A percentile compares a stretch with the other conserved stretches of the same genome.
phyloP scores from a whole-genome alignment of 2,888 invertebrate species.

The Erebia aethiops region DNA sequence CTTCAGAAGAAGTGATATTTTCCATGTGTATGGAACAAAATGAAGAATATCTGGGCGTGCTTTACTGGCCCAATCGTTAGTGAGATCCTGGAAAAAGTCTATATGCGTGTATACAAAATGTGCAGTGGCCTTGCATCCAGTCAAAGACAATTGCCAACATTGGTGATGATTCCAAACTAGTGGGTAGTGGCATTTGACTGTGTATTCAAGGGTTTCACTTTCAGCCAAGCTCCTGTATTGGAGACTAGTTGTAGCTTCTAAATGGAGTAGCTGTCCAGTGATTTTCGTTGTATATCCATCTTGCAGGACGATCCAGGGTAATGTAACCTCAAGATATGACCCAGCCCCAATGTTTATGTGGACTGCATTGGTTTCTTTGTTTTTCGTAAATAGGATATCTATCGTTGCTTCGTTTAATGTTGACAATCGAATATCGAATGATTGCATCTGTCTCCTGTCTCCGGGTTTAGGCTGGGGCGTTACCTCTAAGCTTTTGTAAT shows the following conservation, averaged over 20 bases:
- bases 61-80: constrained; percentile 98
- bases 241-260: constrained; percentile 97
- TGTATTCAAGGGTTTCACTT: constrained; percentile 97
- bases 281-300: constrained; percentile 95
- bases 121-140: constrained; percentile 96
- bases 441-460: constrained; percentile 93
- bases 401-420: constrained; percentile 96
- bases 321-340: constrained; percentile 97
- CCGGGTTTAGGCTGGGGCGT: constrained; percentile 93
- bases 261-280: constrained; percentile 95
- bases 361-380: constrained; percentile 96
- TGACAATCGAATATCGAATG: constrained; percentile 95
- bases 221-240: constrained; percentile 96
- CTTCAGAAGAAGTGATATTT: constrained; percentile 94
- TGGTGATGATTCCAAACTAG: constrained; percentile 98
- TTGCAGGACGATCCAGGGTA: constrained; percentile 95
- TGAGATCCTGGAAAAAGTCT: constrained; percentile 97
- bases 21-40: constrained; percentile 98
- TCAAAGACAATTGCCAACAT: constrained; percentile 95
- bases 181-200: constrained; percentile 94
- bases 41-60: constrained; percentile 95
- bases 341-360: constrained; percentile 98
- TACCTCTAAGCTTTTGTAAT: constrained; percentile 90
- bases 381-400: constrained; percentile 98
- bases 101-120: constrained; percentile 97